Evolutionary conservation across 1,140 invertebrate genomes (phyloP), one percentile per base, ranked within the genome.

Genomic region (Monomorium pharaonis): DNA sequence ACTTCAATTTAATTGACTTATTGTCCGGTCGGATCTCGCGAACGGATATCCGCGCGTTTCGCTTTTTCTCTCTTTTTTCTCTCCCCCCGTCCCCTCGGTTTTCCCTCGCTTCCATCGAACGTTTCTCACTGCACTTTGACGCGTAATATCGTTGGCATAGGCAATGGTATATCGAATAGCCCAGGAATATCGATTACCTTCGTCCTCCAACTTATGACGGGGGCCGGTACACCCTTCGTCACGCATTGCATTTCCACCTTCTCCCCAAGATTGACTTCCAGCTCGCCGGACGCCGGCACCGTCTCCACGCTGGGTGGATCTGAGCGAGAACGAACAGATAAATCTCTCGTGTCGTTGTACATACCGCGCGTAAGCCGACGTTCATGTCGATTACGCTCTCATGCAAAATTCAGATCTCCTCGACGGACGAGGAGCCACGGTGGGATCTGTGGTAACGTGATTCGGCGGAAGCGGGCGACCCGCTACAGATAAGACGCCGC

Each of bases 231-330:
- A 27, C 97, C 97, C 5, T 95, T 94, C 1, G 96, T 95, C 69
- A 96, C 95, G 88, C 97, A 98, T 0, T 96, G 95, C 81, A 98
- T 97, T 76, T 96, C 96, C 7, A 97, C 96, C 89, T 96, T 96
- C 33, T 97, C 96, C 6, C 97, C 97, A 5, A 97, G 94, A 84
- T 96, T 96, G 0, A 98, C 96, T 92, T 97, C 97, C 3, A 98
- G 86, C 78, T 96, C 96, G 0, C 97, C 97, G 27, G 95, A 95
- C 60, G 96, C 96, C 1, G 97, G 97, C n/a, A 97, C 93, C 0
- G 96, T 96, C n/a, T 94, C 92, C 1, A 97, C 96, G 56, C 95
- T 96, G 2, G 97, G 97, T 0, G 97, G 95, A 94, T 96, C 97
- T 97, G 92, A 76, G 93, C 91, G 62, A 21, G 12, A 44, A 56